Percentiles rank a stretch among this genome's conserved stretches.
Conservation (phyloP, 2,888 invertebrate species). For the Drosophila robusta region DNA sequence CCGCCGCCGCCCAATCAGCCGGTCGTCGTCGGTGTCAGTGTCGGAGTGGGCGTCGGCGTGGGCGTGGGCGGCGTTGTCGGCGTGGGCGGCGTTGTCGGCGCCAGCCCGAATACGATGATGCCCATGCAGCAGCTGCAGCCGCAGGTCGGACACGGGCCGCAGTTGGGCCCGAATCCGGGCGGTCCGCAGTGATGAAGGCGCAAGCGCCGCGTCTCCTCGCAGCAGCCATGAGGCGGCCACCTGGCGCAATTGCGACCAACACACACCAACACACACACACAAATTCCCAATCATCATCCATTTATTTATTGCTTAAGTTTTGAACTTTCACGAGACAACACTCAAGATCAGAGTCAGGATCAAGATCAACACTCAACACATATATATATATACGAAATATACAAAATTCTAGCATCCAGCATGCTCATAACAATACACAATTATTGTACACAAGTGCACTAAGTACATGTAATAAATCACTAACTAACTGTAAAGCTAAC, state of each 20-base stretch:
- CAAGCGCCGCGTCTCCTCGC: conserved; percentile 82
- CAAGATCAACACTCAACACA: conserved; percentile 1
- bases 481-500: conserved; percentile 57
- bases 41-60: conserved; percentile 52
- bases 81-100: conserved; percentile 82
- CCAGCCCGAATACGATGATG: conserved; percentile 87
- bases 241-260: conserved; percentile 53
- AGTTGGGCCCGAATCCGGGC: conserved; percentile 81
- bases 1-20: conserved; percentile 87
- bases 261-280: not conserved
- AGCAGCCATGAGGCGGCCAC: conserved; percentile 60
- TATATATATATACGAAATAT: conserved; percentile 1
- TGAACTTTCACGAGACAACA: conserved; percentile 25
- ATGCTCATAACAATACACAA: conserved; percentile 28
- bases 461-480: conserved; percentile 56
- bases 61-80: conserved; percentile 69
- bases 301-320: conserved; percentile 42
- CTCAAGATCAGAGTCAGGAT: conserved; percentile 11
- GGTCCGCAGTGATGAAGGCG: conserved; percentile 85
- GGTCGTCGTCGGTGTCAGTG: conserved; percentile 49
- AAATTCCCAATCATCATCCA: conserved; percentile 19
- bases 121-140: conserved; percentile 86
- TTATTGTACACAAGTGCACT: conserved; percentile 55
- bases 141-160: conserved; percentile 83
- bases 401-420: conserved; percentile 16